Evolutionary conservation across 2,888 invertebrate genomes (phyloP).

Genomic region (Drosophila meridiana): DNA sequence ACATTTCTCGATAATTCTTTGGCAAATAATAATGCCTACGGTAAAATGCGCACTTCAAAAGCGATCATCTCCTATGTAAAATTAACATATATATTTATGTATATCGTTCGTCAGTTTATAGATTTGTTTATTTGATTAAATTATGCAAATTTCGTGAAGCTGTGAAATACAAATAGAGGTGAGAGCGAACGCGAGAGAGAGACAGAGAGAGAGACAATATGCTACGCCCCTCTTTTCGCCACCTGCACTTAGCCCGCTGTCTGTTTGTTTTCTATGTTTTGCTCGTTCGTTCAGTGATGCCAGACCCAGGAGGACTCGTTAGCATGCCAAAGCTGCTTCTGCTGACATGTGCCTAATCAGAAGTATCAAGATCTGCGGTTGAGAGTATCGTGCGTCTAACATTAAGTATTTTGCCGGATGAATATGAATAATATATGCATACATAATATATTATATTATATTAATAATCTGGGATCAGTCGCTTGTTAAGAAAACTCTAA

Average conservation of each 20-base stretch:
- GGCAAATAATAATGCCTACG: not conserved
- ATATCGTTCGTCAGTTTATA: not conserved
- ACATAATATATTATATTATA: too few relatives aligned
- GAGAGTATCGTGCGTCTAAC: too few relatives aligned
- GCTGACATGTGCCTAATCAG: not conserved
- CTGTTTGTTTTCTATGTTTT: slow-evolving; percentile 8
- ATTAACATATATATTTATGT: not conserved
- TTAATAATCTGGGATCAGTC: too few relatives aligned
- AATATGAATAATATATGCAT: too few relatives aligned
- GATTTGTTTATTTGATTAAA: not conserved
- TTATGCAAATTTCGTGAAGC: slow-evolving; percentile 1
- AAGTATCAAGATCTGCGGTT: not conserved
- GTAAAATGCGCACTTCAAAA: not conserved
- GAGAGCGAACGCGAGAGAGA: too few relatives aligned
- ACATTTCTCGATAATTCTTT: not conserved
- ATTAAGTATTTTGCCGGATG: too few relatives aligned
- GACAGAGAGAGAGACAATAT: not conserved
- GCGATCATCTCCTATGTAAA: not conserved
- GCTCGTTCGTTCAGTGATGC: not conserved
- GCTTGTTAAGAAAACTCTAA: too few relatives aligned
- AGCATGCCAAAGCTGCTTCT: not conserved
- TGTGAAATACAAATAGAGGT: not conserved
- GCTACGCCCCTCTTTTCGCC: not conserved
- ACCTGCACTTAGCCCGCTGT: not conserved
- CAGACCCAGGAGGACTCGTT: not conserved